Conservation (phyloP, 2,888 invertebrate genomes). For the Polia nebulosa region DNA sequence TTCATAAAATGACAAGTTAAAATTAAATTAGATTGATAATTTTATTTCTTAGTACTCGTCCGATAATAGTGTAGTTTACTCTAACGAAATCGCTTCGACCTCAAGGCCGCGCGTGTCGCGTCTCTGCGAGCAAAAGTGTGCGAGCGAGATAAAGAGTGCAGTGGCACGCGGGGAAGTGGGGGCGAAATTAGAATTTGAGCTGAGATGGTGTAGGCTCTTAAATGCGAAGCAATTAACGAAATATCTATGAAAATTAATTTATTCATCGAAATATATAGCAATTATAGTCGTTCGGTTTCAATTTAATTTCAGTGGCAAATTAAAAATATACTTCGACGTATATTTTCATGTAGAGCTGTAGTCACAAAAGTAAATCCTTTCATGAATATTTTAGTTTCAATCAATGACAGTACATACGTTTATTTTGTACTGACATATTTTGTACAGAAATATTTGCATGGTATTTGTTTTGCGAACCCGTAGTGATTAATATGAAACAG, state of each 20-base stretch:
- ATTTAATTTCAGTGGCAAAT: constrained; percentile 29
- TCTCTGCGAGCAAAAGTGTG: no score
- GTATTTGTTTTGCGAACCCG: constrained; percentile 30
- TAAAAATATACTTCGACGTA: constrained; percentile 24
- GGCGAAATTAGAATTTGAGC: no score
- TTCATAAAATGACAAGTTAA: no score
- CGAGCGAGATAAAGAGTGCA: no score
- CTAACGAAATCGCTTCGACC: no score
- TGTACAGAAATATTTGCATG: constrained; percentile 27
- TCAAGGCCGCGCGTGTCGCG: no score
- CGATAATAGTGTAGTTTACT: no score
- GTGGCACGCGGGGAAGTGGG: no score
- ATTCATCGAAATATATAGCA: neutral
- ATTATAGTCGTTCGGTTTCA: neutral
- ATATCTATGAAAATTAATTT: neutral
- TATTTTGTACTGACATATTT: constrained; percentile 14
- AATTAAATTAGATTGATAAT: no score
- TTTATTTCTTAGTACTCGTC: no score
- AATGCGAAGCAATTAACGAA: neutral
- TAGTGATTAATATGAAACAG: constrained; percentile 27
- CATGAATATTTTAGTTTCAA: constrained; percentile 59
- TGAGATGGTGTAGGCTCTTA: no score
- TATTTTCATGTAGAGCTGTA: constrained; percentile 16
- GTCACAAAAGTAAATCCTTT: constrained; percentile 37
- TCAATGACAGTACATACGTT: constrained; percentile 26